Evolutionary conservation across 2,113 vertebrate genomes (phyloP).

Genomic region (Verasper variegatus): DNA sequence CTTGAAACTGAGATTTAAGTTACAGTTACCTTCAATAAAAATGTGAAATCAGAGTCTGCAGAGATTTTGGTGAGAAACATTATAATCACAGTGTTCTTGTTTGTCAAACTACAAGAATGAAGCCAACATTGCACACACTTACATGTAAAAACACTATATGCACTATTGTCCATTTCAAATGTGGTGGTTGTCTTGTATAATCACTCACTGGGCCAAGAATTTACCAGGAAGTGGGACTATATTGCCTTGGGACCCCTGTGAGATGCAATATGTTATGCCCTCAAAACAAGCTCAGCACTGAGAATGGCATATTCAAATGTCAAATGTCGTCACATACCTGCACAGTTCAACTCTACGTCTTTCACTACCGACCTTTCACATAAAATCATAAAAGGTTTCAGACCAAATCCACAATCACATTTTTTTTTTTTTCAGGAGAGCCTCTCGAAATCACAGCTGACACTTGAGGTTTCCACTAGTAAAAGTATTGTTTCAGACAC

Average conservation of each 20-base stretch:
- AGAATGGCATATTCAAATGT: conserved; percentile 50
- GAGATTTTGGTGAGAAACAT: not conserved
- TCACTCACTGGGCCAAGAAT: conserved; percentile 2
- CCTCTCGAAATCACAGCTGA: conserved; percentile 23
- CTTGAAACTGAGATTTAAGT: not conserved
- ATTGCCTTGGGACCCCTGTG: conserved; percentile 59
- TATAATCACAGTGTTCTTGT: conserved; percentile 32
- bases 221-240: conserved; percentile 25
- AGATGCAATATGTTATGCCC: conserved; percentile 36
- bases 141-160: conserved; percentile 11
- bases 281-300: conserved; percentile 49
- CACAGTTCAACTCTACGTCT: conserved; percentile 25
- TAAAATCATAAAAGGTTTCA: conserved; percentile 40
- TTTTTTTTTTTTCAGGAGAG: conserved; percentile 24
- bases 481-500: conserved; percentile 20
- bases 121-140: conserved; percentile 1
- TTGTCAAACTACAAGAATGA: conserved; percentile 21
- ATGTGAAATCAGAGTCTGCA: conserved; percentile 4
- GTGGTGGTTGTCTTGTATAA: conserved; percentile 5
- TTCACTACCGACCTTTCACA: conserved; percentile 47
- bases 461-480: conserved; percentile 17
- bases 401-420: conserved; percentile 33
- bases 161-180: conserved; percentile 14
- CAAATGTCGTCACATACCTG: conserved; percentile 45
- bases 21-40: not conserved